Base-by-base conservation (phyloP, 1,140 invertebrate genomes). In the Ostrea edulis region DNA sequence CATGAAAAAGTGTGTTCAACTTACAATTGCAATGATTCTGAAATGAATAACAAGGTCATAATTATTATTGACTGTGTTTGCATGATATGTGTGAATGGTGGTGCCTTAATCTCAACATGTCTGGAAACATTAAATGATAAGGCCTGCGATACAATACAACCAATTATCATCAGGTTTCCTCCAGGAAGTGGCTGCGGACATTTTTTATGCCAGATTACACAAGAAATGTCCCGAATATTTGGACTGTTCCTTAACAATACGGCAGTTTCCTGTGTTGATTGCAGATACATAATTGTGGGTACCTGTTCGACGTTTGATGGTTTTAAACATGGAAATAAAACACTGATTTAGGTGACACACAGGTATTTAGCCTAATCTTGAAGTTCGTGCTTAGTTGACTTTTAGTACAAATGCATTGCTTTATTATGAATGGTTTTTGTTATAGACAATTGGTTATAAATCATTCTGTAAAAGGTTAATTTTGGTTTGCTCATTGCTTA, bases 181-280 rank as follows among this genome's bases (percentile, higher is more conserved):
- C 25, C 25, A 77, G 68, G 68, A 77, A 77, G 68, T 77, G 11
- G 9, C 68, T 77, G 11, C 5, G 68, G 25, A 35, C 68, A 77
- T 77, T 77, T 77, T 77, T 35, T 77, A 29, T 29, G 68, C 68
- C 68, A 77, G 68, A 77, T 77, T 77, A 77, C 55, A 62, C 55
- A 62, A 62, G 55, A 62, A 62, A 62, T 62, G 55, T 22, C 68
- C 68, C 35, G 68, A 3, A 35, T 77, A 29, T 77, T 77, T 9
- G 25, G 68, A 77, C 68, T 29, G 17, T 77, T 77, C 68, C 25
- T 29, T 25, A 14, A 77, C 68, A 77, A 77, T 77, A 29, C 68
- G 9, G 4, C 9, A 35, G 68, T 77, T 77, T 77, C 68, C 68
- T 77, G 68, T 77, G 68, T 77, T 77, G 68, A 77, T 77, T 77